phyloP scores from a whole-genome alignment of 2,113 vertebrate species.

The Eolophus roseicapilla region DNA sequence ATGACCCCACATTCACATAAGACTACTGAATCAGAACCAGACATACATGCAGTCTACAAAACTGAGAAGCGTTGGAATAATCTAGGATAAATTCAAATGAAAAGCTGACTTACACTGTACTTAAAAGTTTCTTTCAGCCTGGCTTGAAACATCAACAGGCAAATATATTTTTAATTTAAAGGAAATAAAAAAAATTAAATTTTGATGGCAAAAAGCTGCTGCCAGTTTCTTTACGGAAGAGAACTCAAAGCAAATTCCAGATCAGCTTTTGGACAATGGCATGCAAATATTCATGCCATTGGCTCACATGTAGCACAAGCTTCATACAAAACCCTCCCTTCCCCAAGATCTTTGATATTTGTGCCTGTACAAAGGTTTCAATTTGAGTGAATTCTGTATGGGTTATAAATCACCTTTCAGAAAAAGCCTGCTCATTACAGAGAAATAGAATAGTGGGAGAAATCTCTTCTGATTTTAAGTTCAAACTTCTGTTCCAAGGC shows the following conservation, averaged over 20 bases:
- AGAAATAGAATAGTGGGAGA: background rate
- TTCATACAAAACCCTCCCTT: background rate
- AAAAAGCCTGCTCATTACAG: background rate
- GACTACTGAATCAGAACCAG: background rate
- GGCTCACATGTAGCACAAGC: background rate
- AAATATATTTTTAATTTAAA: background rate
- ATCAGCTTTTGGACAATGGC: background rate
- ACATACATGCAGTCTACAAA: background rate
- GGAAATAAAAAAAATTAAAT: background rate
- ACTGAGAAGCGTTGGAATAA: background rate
- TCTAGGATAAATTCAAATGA: background rate
- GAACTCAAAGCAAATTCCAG: background rate
- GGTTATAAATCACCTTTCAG: background rate
- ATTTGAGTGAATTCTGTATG: accelerated
- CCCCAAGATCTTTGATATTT: background rate
- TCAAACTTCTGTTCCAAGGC: background rate
- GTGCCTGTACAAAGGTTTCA: background rate
- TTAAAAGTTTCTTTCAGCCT: background rate
- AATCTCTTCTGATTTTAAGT: background rate
- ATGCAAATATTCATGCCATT: background rate
- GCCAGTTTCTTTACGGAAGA: background rate
- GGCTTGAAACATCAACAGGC: background rate
- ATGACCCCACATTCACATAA: background rate
- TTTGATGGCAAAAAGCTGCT: background rate
- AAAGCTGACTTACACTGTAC: background rate